Conservation (phyloP, 2,797 vertebrate genomes). For the Meriones psammophilus region DNA sequence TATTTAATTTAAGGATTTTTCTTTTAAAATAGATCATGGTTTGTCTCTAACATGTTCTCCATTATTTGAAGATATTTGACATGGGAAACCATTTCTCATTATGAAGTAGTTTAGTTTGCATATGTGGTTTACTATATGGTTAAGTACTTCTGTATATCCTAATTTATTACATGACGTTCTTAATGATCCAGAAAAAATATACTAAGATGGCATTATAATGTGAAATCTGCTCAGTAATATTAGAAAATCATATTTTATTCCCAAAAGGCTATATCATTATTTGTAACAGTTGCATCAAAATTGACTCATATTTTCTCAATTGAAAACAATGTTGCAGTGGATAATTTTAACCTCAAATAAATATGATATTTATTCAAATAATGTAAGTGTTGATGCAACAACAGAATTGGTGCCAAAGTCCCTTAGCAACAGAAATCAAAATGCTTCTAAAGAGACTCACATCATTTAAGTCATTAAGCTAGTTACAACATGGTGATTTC, state of each 20-base stretch:
- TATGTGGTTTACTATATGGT: slow-evolving; percentile 1
- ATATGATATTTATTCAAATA: slow-evolving; percentile 67
- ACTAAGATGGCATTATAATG: slow-evolving; percentile 43
- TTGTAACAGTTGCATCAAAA: slow-evolving; percentile 62
- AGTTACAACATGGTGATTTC: slow-evolving; percentile 28
- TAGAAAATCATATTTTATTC: slow-evolving; percentile 58
- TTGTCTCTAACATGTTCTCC: background rate
- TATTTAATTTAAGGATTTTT: background rate
- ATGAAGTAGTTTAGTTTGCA: background rate
- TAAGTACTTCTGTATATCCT: slow-evolving; percentile 32
- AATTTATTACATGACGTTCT: slow-evolving; percentile 25
- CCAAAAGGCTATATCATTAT: slow-evolving; percentile 43
- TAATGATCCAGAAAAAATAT: slow-evolving; percentile 46
- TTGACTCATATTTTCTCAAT: slow-evolving; percentile 45
- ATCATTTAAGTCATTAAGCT: background rate
- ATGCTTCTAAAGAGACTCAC: background rate
- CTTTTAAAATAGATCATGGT: background rate
- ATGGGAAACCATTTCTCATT: background rate
- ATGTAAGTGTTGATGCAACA: slow-evolving; percentile 52
- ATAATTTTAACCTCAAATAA: slow-evolving; percentile 57
- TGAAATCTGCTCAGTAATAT: slow-evolving; percentile 67
- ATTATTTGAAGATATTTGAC: background rate
- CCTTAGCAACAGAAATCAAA: slow-evolving; percentile 50
- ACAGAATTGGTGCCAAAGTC: slow-evolving; percentile 31
- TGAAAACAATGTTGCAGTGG: slow-evolving; percentile 34